These are phyloP conservation scores for Orchestes rusci DNA, from an alignment of 2,888 invertebrate species.

Conservation along the genomic window DNA sequence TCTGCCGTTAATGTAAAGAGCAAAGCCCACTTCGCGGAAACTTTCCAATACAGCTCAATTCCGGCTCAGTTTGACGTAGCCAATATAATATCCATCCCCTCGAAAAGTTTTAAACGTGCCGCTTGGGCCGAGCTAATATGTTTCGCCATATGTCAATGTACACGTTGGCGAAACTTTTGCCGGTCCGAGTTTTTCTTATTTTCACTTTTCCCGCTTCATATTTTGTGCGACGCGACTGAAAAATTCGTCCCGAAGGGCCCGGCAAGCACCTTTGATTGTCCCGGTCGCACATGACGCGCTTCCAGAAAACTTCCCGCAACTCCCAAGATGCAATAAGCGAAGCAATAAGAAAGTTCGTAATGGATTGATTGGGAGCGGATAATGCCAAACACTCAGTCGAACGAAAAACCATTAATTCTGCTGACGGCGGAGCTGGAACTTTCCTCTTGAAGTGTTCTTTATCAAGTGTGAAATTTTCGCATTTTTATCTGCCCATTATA, in stretches of 20 bases:
- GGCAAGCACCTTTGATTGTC: constrained; percentile 14
- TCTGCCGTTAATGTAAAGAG: constrained; percentile 36
- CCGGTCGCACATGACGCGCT: constrained; percentile 10
- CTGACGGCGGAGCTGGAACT: no score
- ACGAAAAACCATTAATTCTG: no score
- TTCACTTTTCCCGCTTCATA: constrained; percentile 19
- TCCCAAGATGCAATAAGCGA: constrained; percentile 19
- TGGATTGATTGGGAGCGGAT: no score
- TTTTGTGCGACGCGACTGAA: constrained; percentile 16
- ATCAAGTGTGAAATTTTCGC: constrained; percentile 26
- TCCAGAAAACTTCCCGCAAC: constrained; percentile 9
- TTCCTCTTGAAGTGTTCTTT: constrained; percentile 23
- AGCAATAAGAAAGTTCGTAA: constrained; percentile 16
- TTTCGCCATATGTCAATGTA: constrained; percentile 33
- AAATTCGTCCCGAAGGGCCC: constrained; percentile 16
- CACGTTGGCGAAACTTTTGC: constrained; percentile 19
- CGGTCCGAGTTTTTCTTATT: constrained; percentile 10
- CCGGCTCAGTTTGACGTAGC: constrained; percentile 31
- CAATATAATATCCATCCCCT: constrained; percentile 34
- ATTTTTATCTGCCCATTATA: constrained; percentile 24
- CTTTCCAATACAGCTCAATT: constrained; percentile 31
- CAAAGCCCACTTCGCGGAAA: constrained; percentile 28
- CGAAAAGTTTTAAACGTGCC: constrained; percentile 39
- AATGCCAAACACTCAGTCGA: neutral
- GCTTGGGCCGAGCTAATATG: constrained; percentile 37